Base-by-base conservation (phyloP, 2,797 vertebrate species). In the Micrastur ruficollis region DNA sequence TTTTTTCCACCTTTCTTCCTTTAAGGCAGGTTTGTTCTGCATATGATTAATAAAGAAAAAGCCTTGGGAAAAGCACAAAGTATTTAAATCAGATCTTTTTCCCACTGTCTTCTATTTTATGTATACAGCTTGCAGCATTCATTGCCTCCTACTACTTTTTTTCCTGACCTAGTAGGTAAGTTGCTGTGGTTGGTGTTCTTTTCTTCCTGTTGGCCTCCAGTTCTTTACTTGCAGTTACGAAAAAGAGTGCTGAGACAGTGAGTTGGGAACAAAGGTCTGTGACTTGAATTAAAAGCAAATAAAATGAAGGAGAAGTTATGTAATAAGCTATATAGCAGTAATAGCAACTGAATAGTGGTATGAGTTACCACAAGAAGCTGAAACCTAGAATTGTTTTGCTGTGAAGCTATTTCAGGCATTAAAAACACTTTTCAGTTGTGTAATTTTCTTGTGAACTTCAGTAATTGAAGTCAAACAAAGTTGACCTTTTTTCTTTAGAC, bases 201-300 rank as follows among this genome's bases (percentile, higher is more conserved):
- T 86, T 74, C 52, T 88, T 91, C 50, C 42, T 72, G 7, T 62
- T 90, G 66, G 50, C 81, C 25, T 94, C 70, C 42, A 38, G 25
- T 89, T 94, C 80, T 95, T 90, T 89, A 42, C 68, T 68, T 90
- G 70, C 73, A 75, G 50, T 86, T 93, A 84, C 31, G 66, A 92
- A 95, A 83, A 87, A 90, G 75, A 91, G n/a, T 79, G 80, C 92
- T 94, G 94, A 95, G 86, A n/a, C 65, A 86, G 86, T 2, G 0
- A 81, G 46, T 61, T 88, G n/a, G 49, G 65, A 86, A 68, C 36
- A 53, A 63, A 93, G 88, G 86, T 94, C 88, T 94, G 88, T 95
- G 96, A 86, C 92, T 84, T 79, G 76, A 96, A 96, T 94, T 38
- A 89, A 86, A 90, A 96, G 15, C 46, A 93, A 94, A 72, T 91